Evolutionary conservation across 2,797 vertebrate genomes (phyloP), one percentile per base, ranked within the genome.

Genomic region (Manis pentadactyla): DNA sequence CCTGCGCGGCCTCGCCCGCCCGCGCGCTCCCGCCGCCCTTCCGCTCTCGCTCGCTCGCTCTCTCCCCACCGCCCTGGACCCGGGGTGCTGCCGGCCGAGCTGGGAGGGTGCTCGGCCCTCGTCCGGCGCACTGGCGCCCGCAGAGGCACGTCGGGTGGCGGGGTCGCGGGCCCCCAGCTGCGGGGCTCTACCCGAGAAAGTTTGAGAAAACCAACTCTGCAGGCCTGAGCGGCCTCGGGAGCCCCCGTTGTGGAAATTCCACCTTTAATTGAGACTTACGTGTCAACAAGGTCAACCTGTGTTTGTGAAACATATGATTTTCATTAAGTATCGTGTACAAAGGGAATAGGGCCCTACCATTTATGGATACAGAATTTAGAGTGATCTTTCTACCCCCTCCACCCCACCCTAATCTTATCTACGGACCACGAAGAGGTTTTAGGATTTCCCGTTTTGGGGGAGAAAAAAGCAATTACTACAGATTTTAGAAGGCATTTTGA

Each of bases 351-450:
- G 94, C 94, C 97, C 98, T 98, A 96, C 98, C 98, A 98, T 98
- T 98, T 98, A 98, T 98, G 98, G 98, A 94, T 97, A 96, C 97
- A 92, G 97, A 98, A 86, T 96, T 96, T 94, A 94, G 69, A 98
- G 97, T n/a, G 96, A 87, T 97, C 97, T 93, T 94, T 73, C 71
- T 79, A 34, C 95, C 90, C 89, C 78, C 23, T 25, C 10, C 77
- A 63, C 14, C 69, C 87, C 90, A 63, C 31, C 64, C 29, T 53
- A 21, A 5, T 91, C 2, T 75, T 87, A 79, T 95, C 95, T 93
- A 31, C 96, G 66, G 93, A 86, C 97, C 93, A 49, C 2, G 0
- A 42, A 84, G 96, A 96, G 29, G 37, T 37, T 7, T 0, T 0
- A 19, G 14, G 71, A 39, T 13, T 81, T 55, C 46, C 75, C 64